These are phyloP conservation scores for Cettia cetti DNA, from an alignment of 2,113 vertebrate species.

Conservation along the genomic window DNA sequence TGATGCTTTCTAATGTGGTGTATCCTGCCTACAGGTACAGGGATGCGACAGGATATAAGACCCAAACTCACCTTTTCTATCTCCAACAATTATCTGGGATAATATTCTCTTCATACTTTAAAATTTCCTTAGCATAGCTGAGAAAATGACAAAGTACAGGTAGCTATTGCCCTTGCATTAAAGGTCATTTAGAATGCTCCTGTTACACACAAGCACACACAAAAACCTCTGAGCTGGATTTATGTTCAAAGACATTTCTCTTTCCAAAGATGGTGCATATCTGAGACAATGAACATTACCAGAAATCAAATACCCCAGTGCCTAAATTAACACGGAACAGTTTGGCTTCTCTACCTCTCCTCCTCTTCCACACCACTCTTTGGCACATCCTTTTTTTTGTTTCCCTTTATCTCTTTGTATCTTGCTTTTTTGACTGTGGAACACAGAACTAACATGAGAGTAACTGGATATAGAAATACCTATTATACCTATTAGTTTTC, in stretches of 20 bases:
- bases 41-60: conserved; percentile 65
- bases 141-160: conserved; percentile 61
- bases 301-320: background rate
- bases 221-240: background rate
- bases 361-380: background rate
- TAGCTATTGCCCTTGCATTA: conserved; percentile 60
- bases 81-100: conserved; percentile 70
- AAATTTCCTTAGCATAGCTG: background rate
- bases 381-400: background rate
- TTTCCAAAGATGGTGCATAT: background rate
- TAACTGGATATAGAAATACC: background rate
- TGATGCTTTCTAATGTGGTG: background rate
- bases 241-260: background rate
- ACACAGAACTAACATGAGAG: background rate
- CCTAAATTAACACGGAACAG: background rate
- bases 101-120: conserved; percentile 61
- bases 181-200: conserved; percentile 73
- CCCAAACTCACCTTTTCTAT: conserved; percentile 68
- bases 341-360: background rate
- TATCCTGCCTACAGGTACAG: conserved; percentile 75
- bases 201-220: conserved; percentile 46
- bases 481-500: background rate
- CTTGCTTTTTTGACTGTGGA: background rate
- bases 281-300: background rate
- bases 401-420: background rate